Base-by-base conservation (phyloP, 1,140 invertebrate genomes). In the Drosophila malerkotliana region DNA sequence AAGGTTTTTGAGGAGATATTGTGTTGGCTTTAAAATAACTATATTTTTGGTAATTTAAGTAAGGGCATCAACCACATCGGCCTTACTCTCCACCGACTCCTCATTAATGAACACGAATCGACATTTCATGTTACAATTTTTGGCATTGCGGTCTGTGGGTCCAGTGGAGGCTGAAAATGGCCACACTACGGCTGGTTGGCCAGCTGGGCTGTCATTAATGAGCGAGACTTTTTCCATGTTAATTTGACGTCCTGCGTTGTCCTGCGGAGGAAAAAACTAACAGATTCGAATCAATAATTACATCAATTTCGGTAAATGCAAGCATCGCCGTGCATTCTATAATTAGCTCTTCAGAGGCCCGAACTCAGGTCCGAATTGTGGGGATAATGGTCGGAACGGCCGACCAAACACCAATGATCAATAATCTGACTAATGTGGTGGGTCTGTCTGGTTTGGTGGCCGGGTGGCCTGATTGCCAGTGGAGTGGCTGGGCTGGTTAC, bases 261-360 rank as follows among this genome's bases (percentile, higher is more conserved):
- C 32, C 18, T 15, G 4, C 7, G 12, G 4, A 12, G 3, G 12
- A n/a, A 26, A 39, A 61, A 72, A 72, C 67, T 47, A 72, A 72
- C 68, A 54, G 67, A 60, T 61, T 49, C 44, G 60, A 74, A 77
- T 81, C 82, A 81, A 87, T 85, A 87, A 81, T 84, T 87, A 77
- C 62, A 83, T 60, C 63, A 75, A 74, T 66, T 77, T 68, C 41
- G 51, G 32, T 56, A 68, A 39, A 68, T 48, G 63, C 66, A 39
- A 30, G 63, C 63, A 41, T 68, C 51, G 66, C 37, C 67, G 44
- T 57, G 56, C 57, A 67, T 67, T 77, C 72, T 72, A 72, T 80
- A 80, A 80, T 80, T 76, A 72, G 66, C 64, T 15, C 48, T 71
- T 57, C 59, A 54, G 68, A 57, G 32, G 21, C 21, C 21, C 41